Evolutionary conservation across 2,797 vertebrate species (phyloP).

Genomic region (Streptopelia turtur): DNA sequence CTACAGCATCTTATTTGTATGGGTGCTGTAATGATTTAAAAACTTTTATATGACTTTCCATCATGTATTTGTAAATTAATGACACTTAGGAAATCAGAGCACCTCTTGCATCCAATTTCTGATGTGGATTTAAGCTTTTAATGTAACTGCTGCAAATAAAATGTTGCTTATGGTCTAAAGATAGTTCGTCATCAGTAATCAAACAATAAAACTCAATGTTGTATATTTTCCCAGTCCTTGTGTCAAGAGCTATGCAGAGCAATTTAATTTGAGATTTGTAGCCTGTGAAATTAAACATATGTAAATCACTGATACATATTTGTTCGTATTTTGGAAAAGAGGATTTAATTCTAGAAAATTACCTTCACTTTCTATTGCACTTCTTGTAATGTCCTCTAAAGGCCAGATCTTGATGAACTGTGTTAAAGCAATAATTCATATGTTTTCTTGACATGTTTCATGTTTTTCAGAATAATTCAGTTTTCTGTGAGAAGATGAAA

Average conservation of each 20-base stretch:
- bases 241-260: not conserved
- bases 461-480: not conserved
- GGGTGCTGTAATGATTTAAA: not conserved
- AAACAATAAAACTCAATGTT: not conserved
- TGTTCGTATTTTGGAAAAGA: not conserved
- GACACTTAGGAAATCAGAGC: not conserved
- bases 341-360: not conserved
- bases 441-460: not conserved
- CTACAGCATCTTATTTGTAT: not conserved
- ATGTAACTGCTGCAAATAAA: not conserved
- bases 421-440: not conserved
- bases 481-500: not conserved
- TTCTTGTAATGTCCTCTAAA: not conserved
- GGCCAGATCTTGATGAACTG: not conserved
- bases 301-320: not conserved
- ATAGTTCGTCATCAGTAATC: not conserved
- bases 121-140: not conserved
- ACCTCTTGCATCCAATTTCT: not conserved
- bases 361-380: not conserved
- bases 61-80: not conserved
- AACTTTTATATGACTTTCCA: not conserved
- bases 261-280: not conserved
- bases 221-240: not conserved
- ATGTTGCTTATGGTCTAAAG: not conserved
- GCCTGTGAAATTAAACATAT: constrained; percentile 25